phyloP scores from a whole-genome alignment of 2,113 vertebrate genomes.

The Stercorarius parasiticus region DNA sequence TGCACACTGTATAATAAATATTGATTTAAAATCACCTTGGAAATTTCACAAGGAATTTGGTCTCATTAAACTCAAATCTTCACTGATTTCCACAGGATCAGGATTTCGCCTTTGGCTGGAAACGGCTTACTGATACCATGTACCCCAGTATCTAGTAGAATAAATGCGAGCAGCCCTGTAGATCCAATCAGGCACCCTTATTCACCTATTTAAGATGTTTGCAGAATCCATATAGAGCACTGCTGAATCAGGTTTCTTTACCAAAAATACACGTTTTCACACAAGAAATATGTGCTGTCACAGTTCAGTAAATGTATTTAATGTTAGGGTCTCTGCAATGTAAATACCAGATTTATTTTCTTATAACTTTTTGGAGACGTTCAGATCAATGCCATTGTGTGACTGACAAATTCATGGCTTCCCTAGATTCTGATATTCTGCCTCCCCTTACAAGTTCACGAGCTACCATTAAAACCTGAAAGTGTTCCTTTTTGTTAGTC shows the following conservation, averaged over 20 bases:
- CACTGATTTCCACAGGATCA: neutral
- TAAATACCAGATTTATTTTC: conserved; percentile 58
- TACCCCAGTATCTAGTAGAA: neutral
- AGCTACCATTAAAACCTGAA: neutral
- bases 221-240: neutral
- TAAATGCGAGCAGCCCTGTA: neutral
- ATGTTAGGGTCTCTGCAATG: neutral
- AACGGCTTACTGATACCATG: neutral
- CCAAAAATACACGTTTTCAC: neutral
- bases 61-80: neutral
- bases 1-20: neutral
- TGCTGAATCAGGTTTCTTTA: neutral
- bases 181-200: neutral
- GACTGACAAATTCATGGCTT: neutral
- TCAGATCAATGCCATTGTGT: conserved; percentile 18
- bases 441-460: neutral
- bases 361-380: neutral
- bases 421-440: neutral
- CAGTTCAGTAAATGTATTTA: neutral
- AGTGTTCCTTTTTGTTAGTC: neutral
- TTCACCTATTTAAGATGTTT: neutral
- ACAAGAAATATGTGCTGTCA: neutral
- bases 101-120: neutral
- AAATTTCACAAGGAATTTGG: neutral
- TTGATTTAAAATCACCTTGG: neutral